phyloP scores from a whole-genome alignment of 2,888 invertebrate species.

The Microctonus brassicae region DNA sequence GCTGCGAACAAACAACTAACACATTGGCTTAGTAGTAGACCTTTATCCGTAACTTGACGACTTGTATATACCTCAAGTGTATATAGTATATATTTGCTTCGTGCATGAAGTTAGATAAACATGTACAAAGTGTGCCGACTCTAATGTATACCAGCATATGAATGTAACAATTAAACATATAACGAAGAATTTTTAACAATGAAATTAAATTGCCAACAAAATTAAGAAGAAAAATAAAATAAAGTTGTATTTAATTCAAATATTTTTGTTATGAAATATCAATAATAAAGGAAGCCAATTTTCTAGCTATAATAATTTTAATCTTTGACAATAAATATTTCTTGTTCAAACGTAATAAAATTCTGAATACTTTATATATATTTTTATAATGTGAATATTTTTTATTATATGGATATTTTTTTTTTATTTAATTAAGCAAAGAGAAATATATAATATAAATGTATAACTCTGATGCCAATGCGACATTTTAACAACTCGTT shows the following conservation, averaged over 20 bases:
- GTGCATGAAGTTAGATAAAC: constrained; percentile 28
- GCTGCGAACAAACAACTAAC: constrained; percentile 18
- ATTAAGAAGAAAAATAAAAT: neutral
- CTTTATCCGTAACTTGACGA: constrained; percentile 24
- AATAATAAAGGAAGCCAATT: neutral
- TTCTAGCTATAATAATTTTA: neutral
- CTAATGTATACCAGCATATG: constrained; percentile 1
- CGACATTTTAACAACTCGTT: constrained; percentile 17
- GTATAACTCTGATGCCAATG: neutral
- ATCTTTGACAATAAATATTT: neutral
- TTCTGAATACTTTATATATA: neutral
- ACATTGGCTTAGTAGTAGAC: neutral
- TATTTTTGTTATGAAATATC: neutral
- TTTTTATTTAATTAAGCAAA: neutral
- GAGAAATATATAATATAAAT: neutral
- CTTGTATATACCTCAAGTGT: neutral
- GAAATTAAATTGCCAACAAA: neutral
- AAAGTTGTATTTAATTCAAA: neutral
- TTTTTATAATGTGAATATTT: neutral
- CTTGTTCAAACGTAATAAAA: neutral
- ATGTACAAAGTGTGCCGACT: constrained; percentile 20
- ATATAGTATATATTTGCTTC: neutral
- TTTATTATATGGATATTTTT: neutral
- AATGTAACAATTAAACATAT: neutral
- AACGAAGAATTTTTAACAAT: neutral